Percentiles rank a stretch among this genome's conserved stretches.
phyloP scores from a whole-genome alignment of 2,113 vertebrate species.

The Acrocephalus arundinaceus region DNA sequence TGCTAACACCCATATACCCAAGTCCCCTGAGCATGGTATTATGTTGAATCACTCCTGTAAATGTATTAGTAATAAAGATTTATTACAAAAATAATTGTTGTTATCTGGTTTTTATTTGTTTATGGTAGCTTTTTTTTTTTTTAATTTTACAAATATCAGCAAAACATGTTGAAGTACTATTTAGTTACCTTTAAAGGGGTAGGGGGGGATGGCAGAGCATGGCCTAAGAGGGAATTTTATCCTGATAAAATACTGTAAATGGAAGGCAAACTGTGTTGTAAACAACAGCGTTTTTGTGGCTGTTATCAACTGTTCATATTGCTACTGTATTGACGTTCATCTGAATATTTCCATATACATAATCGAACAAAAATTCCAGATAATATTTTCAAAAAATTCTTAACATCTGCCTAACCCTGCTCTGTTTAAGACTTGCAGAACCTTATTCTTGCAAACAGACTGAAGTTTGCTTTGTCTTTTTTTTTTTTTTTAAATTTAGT shows the following conservation, averaged over 20 bases:
- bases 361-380: not conserved
- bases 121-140: not conserved
- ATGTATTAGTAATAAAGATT: conserved; percentile 31
- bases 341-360: not conserved
- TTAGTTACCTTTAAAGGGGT: not conserved
- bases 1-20: not conserved
- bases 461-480: not conserved
- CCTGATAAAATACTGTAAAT: not conserved
- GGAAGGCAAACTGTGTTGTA: not conserved
- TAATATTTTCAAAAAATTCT: not conserved
- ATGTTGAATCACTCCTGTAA: not conserved
- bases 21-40: not conserved
- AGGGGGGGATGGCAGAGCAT: fast-evolving
- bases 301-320: not conserved
- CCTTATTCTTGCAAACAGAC: not conserved
- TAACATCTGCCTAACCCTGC: not conserved
- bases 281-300: not conserved
- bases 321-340: not conserved
- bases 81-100: not conserved
- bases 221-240: not conserved
- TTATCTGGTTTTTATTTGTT: not conserved
- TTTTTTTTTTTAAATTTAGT: not conserved
- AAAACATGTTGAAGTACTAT: not conserved
- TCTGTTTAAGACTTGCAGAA: not conserved
- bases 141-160: not conserved